These are phyloP conservation scores for Thyatira batis DNA, from an alignment of 2,888 invertebrate species.

Conservation along the genomic window DNA sequence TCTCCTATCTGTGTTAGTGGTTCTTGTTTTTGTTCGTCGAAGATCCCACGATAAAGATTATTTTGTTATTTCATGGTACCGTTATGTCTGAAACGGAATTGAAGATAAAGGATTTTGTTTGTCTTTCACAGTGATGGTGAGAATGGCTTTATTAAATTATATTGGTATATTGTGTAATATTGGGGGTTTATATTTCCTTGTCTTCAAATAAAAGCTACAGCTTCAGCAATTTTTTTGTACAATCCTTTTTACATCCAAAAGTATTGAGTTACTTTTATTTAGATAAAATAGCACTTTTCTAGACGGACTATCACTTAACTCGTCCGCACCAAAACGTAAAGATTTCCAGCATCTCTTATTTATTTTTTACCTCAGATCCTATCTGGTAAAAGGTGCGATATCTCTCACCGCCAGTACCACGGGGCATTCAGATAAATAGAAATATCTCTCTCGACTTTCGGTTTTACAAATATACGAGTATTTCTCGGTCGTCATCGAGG, in stretches of 20 bases:
- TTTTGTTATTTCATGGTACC: not conserved
- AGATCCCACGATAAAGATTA: not conserved
- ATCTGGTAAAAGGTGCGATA: not conserved
- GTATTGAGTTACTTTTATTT: no score
- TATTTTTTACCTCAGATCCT: not conserved
- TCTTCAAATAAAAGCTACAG: no score
- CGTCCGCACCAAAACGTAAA: not conserved
- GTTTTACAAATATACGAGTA: not conserved
- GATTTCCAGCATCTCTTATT: not conserved
- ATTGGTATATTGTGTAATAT: no score
- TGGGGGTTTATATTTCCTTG: no score
- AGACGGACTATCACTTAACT: not conserved
- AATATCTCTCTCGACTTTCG: not conserved
- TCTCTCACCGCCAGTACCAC: not conserved
- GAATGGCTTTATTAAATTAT: no score
- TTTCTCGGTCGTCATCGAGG: not conserved
- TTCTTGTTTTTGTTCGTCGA: not conserved
- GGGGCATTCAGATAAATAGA: not conserved
- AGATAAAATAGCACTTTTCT: no score
- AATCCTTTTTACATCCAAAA: no score
- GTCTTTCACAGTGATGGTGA: not conserved
- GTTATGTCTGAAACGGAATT: not conserved
- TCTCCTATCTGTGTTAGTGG: slow-evolving; percentile 27
- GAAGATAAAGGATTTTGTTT: not conserved
- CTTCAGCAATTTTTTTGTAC: no score